phyloP scores from a whole-genome alignment of 2,888 invertebrate genomes.

The Zygogramma bicolorata region DNA sequence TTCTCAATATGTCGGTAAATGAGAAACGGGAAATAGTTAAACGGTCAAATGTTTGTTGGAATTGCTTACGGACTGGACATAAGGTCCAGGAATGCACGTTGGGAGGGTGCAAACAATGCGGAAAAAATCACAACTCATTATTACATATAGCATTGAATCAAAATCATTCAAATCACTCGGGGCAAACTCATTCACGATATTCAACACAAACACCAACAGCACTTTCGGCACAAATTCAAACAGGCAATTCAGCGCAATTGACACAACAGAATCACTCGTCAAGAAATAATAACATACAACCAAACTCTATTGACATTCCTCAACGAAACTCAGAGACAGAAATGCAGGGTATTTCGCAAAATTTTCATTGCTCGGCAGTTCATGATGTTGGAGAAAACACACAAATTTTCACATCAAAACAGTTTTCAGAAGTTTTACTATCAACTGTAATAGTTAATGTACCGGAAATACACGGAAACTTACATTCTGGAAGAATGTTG shows the following conservation, averaged over 20 bases:
- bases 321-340: too few relatives aligned
- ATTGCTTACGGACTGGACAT: slow-evolving; percentile 12
- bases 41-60: not conserved
- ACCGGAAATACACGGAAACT: not conserved
- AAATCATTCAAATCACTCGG: not conserved
- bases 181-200: not conserved
- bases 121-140: not conserved
- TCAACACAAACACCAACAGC: not conserved
- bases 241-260: too few relatives aligned
- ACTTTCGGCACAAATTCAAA: slow-evolving; percentile 11
- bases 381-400: not conserved
- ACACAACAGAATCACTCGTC: too few relatives aligned
- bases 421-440: slow-evolving; percentile 1
- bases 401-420: too few relatives aligned
- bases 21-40: not conserved
- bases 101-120: slow-evolving; percentile 11
- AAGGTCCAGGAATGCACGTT: not conserved
- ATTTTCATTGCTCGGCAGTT: not conserved
- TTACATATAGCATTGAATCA: not conserved
- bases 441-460: slow-evolving; percentile 8
- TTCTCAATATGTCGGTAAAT: not conserved
- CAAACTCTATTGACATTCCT: too few relatives aligned
- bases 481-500: slow-evolving; percentile 7
- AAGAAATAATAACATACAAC: too few relatives aligned
- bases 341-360: slow-evolving; percentile 14